Base-by-base conservation (phyloP, 1,140 invertebrate genomes). In the Drosophila melanogaster region DNA sequence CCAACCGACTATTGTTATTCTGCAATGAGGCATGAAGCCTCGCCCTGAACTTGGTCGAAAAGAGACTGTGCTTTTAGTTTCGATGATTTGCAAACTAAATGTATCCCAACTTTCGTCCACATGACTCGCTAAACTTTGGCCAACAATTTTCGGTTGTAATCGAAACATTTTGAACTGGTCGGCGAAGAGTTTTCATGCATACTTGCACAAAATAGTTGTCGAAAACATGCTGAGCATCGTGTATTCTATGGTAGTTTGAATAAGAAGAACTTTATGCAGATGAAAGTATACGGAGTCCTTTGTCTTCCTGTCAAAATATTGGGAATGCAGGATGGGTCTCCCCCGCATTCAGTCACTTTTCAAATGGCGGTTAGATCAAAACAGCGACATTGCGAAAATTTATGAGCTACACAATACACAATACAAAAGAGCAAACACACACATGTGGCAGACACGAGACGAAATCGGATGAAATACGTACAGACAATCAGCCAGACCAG, bases 131-230 rank as follows among this genome's bases (percentile, higher is more conserved):
- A 66, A 81, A 59, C 66, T 62, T 65, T 64, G 55, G 49, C 62
- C 61, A 79, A 77, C 76, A 77, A 69, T 72, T 84, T 73, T 76
- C 78, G 81, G 24, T 54, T 54, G 83, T 83, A 72, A 81, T 81
- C 83, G 78, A 87, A 81, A 86, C 72, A 76, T 76, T 77, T 53
- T 65, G 64, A 53, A 69, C 64, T 46, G 24, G 38, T 61, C 76
- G 43, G 30, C 67, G 14, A 24, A 12, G 43, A 65, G 72, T 76
- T 77, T 75, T 69, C 73, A 44, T 74, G 81, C 73, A 74, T 73
- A 80, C 74, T 71, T 87, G 83, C 78, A 78, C 46, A 67, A 87
- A 86, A 86, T 78, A 67, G 66, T 78, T 81, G 22, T 14, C 33
- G 56, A 30, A 56, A 70, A 56, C 65, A 67, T 69, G 49, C 62